A percentile compares a stretch with the other conserved stretches of the same genome.
These are phyloP conservation scores for Merops nubicus DNA, from an alignment of 2,113 vertebrate genomes.

Conservation along the genomic window DNA sequence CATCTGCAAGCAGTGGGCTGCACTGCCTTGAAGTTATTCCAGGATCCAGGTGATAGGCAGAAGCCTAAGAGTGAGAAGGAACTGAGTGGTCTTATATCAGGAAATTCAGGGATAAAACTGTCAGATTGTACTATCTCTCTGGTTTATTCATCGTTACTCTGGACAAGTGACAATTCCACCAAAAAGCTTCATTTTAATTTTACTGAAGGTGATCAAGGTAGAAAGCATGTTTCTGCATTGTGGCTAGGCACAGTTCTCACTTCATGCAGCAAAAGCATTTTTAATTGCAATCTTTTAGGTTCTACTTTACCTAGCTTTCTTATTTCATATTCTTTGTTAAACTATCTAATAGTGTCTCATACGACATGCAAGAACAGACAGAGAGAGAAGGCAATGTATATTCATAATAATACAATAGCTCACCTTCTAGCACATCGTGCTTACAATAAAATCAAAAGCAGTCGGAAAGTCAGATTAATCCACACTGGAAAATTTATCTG, in stretches of 20 bases:
- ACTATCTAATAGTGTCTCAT: neutral
- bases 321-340: neutral
- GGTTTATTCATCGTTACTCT: conserved; percentile 6
- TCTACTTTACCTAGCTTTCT: neutral
- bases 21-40: neutral
- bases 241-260: neutral
- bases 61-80: neutral
- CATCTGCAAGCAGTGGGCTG: neutral
- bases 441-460: neutral
- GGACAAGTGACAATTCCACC: conserved; percentile 31
- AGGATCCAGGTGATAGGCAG: neutral
- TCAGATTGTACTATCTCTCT: neutral
- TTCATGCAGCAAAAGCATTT: conserved; percentile 14
- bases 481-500: neutral
- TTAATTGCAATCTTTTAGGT: conserved; percentile 12
- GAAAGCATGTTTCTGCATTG: neutral
- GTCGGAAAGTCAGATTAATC: neutral
- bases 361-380: neutral
- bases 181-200: neutral
- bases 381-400: neutral
- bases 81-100: neutral
- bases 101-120: neutral
- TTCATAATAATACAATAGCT: neutral
- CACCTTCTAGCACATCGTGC: neutral
- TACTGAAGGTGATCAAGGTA: neutral